Base-by-base conservation (phyloP, 2,888 invertebrate species). In the Morpho deidamia region DNA sequence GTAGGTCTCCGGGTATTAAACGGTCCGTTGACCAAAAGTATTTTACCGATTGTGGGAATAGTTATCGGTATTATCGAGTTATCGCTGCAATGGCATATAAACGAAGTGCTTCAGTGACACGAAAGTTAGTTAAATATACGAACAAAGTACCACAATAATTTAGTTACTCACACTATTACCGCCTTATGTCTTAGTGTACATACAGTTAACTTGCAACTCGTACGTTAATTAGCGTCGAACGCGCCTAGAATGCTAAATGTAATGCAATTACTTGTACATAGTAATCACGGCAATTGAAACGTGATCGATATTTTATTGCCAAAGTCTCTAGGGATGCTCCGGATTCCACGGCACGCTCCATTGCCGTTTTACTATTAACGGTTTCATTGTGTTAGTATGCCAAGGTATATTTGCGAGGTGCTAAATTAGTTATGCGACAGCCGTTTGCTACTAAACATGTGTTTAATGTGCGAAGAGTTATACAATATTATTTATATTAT, bases 291-390 rank as follows among this genome's bases (percentile, higher is more conserved):
- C 55, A 58, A 60, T 60, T 50, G 57, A 60, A 55, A 53, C 55
- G 55, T 55, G 52, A 56, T 55, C 48, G 60, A 58, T 58, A 58
- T 60, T 59, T 57, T 59, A 54, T 64, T 65, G 58, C 59, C 48
- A 62, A 59, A 62, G 46, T 53, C 63, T 56, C 63, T 40, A 43
- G 63, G 60, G 63, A 59, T 56, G 56, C 42, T 43, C 58, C 51
- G 46, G 60, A 51, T 58, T 56, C 43, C 45, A 45, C 51, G 44
- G 14, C 56, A 55, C 56, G 62, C 53, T 61, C 44, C 54, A 54
- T 56, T 55, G 60, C 48, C 32, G 44, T 57, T 52, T 54, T 56
- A 49, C 47, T 59, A 53, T 52, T 44, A 55, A 48, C 40, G 33
- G 44, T 50, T 57, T 55, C 44, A 47, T 44, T 51, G 48, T 49